Conservation (phyloP, 2,888 invertebrate species). For the Balanococcus diminutus region DNA sequence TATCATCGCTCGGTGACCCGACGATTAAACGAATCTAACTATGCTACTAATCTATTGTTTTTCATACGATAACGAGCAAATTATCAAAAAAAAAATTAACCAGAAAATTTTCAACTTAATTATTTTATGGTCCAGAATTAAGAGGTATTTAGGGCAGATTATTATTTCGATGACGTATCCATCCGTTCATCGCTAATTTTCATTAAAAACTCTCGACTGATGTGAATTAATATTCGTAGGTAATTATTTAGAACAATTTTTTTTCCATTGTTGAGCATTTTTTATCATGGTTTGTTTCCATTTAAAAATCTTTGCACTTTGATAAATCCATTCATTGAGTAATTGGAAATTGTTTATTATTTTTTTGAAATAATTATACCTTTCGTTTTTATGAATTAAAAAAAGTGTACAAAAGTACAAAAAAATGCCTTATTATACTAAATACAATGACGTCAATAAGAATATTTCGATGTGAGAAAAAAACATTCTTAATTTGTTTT, state of each 20-base stretch:
- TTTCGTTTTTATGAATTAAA: no score
- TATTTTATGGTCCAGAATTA: neutral
- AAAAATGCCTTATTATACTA: no score
- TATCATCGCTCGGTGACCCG: neutral
- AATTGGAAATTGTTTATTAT: no score
- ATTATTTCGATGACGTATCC: neutral
- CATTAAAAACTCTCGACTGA: no score
- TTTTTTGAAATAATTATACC: no score
- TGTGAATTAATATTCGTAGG: no score
- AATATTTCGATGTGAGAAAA: neutral
- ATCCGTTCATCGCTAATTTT: neutral
- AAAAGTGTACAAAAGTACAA: neutral
- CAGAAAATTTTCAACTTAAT: neutral
- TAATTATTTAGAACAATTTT: no score
- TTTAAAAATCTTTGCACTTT: no score
- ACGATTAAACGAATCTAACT: neutral
- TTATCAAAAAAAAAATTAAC: neutral
- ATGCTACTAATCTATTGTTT: constrained; percentile 17
- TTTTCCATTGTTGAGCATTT: no score
- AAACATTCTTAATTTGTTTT: neutral
- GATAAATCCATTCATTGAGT: no score
- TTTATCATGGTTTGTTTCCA: no score
- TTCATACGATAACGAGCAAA: neutral
- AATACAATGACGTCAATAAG: neutral
- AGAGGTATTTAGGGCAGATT: neutral